phyloP scores from a whole-genome alignment of 2,797 vertebrate genomes.

The Petrocephalus sullivani region DNA sequence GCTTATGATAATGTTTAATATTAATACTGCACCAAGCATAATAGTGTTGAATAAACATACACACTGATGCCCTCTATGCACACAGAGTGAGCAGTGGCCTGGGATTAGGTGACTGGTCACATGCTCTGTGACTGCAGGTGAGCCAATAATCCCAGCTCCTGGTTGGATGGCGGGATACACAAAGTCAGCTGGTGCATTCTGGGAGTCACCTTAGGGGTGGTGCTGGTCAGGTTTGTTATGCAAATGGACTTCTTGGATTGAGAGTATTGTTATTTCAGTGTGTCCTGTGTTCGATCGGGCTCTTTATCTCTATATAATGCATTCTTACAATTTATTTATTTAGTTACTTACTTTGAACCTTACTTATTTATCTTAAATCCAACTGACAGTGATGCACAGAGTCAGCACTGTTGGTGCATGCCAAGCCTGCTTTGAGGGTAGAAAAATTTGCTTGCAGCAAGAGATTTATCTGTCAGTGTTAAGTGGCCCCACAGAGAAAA shows the following conservation, averaged over 20 bases:
- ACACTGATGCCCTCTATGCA: not conserved
- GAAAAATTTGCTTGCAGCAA: not conserved
- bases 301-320: not conserved
- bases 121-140: not conserved
- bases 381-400: not conserved
- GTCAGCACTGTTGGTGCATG: not conserved
- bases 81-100: not conserved
- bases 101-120: not conserved
- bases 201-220: not conserved
- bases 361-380: not conserved
- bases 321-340: not conserved
- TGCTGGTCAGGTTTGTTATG: not conserved
- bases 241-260: not conserved
- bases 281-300: not conserved
- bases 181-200: not conserved
- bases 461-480: slow-evolving; percentile 6
- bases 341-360: not conserved
- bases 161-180: not conserved
- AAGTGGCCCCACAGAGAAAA: slow-evolving; percentile 16
- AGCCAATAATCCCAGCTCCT: not conserved
- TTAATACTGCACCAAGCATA: not conserved
- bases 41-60: not conserved
- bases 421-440: not conserved
- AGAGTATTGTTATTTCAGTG: not conserved
- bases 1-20: not conserved